These are phyloP conservation scores for Octonoba sinensis DNA, from an alignment of 2,888 invertebrate genomes.

Conservation along the genomic window DNA sequence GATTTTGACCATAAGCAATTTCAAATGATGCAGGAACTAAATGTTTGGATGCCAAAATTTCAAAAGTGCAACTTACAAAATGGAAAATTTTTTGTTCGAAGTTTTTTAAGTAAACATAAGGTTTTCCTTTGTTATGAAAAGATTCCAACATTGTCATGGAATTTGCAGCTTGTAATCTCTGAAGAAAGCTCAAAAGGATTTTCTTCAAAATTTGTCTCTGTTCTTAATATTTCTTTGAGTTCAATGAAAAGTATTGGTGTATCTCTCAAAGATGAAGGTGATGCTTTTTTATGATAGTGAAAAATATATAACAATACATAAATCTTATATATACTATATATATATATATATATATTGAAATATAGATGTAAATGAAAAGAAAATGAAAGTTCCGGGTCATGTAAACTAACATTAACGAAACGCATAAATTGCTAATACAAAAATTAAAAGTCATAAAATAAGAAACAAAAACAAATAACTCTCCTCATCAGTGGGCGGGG, in stretches of 20 bases:
- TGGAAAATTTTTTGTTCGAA: not conserved
- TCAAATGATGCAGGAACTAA: slow-evolving; percentile 12
- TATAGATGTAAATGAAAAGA: too few relatives aligned
- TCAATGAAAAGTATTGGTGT: not conserved
- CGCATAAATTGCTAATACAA: too few relatives aligned
- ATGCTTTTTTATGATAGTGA: too few relatives aligned
- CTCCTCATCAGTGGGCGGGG: too few relatives aligned
- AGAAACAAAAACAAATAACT: too few relatives aligned
- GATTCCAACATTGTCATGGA: not conserved
- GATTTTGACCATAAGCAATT: slow-evolving; percentile 5
- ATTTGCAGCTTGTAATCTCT: slow-evolving; percentile 6
- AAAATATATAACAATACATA: too few relatives aligned
- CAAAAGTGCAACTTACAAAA: slow-evolving; percentile 1
- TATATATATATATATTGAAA: too few relatives aligned
- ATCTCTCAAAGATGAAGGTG: too few relatives aligned
- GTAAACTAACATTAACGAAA: too few relatives aligned
- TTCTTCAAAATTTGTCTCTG: not conserved
- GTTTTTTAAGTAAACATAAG: slow-evolving; percentile 3
- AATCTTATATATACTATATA: too few relatives aligned
- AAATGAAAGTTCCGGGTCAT: too few relatives aligned
- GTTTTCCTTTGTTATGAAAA: slow-evolving; percentile 20
- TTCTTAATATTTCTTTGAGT: slow-evolving; percentile 13
- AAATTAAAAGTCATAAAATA: too few relatives aligned
- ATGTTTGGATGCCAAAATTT: not conserved
- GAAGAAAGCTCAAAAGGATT: not conserved